Percentiles rank a stretch among this genome's conserved stretches.
Evolutionary conservation across 2,113 vertebrate species (phyloP).

Genomic region (Ceuthmochares aereus): DNA sequence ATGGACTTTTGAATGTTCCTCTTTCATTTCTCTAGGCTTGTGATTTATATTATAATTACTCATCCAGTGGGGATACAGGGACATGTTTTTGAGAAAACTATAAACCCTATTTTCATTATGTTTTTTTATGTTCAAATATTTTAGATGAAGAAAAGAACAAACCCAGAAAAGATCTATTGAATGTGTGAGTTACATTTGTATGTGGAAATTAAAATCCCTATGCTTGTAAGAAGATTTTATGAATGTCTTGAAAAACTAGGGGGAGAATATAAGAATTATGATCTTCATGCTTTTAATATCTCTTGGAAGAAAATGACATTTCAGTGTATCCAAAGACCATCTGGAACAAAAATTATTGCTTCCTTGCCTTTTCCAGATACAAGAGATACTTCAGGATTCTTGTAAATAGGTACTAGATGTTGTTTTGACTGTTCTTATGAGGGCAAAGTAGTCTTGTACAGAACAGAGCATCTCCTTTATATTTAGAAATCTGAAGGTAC

Average conservation of each 20-base stretch:
- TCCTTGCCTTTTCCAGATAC: not conserved
- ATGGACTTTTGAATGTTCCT: not conserved
- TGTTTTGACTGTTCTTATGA: not conserved
- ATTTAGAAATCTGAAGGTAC: not conserved
- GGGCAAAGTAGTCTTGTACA: not conserved
- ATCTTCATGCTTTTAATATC: not conserved
- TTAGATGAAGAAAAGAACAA: too few relatives aligned
- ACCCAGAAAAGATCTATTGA: not conserved
- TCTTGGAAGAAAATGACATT: not conserved
- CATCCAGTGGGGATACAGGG: too few relatives aligned
- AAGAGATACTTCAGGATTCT: not conserved
- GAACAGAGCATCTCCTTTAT: not conserved
- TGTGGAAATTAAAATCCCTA: not conserved
- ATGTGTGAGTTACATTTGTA: not conserved
- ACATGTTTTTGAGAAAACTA: too few relatives aligned
- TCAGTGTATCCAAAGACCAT: not conserved
- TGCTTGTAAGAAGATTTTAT: not conserved
- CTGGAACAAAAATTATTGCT: not conserved
- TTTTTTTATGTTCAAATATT: too few relatives aligned
- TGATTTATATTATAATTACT: too few relatives aligned
- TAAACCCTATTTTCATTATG: too few relatives aligned
- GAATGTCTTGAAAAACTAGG: not conserved
- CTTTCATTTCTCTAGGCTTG: too few relatives aligned
- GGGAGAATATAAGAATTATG: not conserved
- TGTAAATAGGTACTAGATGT: not conserved